Base-by-base conservation (phyloP, 1,140 invertebrate genomes). In the Oryzaephilus surinamensis region DNA sequence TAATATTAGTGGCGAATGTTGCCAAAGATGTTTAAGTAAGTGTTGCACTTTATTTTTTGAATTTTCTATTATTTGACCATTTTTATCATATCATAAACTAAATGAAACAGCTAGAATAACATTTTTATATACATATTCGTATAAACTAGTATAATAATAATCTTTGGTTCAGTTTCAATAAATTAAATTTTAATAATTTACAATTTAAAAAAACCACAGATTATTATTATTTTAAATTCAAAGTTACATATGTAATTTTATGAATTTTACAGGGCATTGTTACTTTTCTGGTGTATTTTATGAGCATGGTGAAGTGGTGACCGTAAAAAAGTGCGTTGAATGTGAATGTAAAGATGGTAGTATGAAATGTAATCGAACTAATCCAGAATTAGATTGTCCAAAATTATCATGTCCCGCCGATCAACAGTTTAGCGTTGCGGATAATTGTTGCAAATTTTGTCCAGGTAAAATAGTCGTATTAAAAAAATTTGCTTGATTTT, bases 401-500 rank as follows among this genome's bases (percentile, higher is more conserved):
- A 65, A 72, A 45, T 67, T 93, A 38, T 71, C 78, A n/a, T 94
- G 89, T 71, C 76, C 81, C 32, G 63, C 70, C 14, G 70, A 73
- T 23, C 73, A 88, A 54, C 82, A 86, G 62, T 78, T 91, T 50
- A 75, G 75, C 48, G 80, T 86, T 23, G 76, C 80, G 15, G 84
- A 80, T 32, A 79, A 91, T 60, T 94, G 89, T 64, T 94, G 88
- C 67, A 87, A 86, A 62, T 85, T 88, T 58, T 94, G 89, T 65
- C 79, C 78, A 70, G 87, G 87, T 90, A 71, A 55, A 20, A 14
- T 8, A 12, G 15, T 38, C 24, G 11, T 10, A 2, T 8, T 16
- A 24, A 24, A 13, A 6, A 36, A 26, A 19, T 21, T 26, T 33
- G 23, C 24, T 45, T 31, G 38, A 41, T 30, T 46, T 32, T 31